Evolutionary conservation across 1,140 invertebrate species (phyloP).

Genomic region (Cotesia chilonis): DNA sequence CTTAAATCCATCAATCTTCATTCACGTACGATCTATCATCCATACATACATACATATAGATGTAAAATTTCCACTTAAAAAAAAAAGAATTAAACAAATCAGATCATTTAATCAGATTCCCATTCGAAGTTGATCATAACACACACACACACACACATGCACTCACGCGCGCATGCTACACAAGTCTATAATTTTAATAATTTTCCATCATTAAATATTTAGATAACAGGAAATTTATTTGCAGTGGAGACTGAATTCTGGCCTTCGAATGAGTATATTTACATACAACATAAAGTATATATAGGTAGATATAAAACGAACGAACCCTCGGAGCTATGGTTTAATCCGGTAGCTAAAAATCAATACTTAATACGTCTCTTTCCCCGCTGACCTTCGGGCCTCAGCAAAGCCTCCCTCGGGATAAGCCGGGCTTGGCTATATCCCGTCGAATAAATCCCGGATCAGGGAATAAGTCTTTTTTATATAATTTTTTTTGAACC

Average conservation of each 20-base stretch:
- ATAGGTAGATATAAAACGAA: constrained; percentile 5
- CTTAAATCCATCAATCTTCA: constrained; percentile 44
- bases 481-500: constrained; percentile 49
- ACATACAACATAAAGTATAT: neutral
- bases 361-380: constrained; percentile 53
- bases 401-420: constrained; percentile 63
- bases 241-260: constrained; percentile 7
- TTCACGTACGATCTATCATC: constrained; percentile 28
- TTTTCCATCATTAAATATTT: constrained; percentile 27
- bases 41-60: constrained; percentile 20
- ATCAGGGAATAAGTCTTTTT: constrained; percentile 64
- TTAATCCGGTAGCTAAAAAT: constrained; percentile 67
- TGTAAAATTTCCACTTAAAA: too few species aligned
- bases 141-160: too few species aligned
- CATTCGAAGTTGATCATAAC: too few species aligned
- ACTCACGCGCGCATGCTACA: neutral
- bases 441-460: constrained; percentile 65
- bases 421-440: constrained; percentile 65
- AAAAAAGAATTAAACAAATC: too few species aligned
- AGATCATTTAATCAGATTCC: too few species aligned
- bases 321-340: constrained; percentile 57
- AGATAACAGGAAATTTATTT: constrained; percentile 21
- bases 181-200: constrained; percentile 55
- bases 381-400: constrained; percentile 31
- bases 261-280: constrained; percentile 15